These are phyloP conservation scores for Scolopax rusticola DNA, from an alignment of 2,797 vertebrate genomes.

Conservation along the genomic window DNA sequence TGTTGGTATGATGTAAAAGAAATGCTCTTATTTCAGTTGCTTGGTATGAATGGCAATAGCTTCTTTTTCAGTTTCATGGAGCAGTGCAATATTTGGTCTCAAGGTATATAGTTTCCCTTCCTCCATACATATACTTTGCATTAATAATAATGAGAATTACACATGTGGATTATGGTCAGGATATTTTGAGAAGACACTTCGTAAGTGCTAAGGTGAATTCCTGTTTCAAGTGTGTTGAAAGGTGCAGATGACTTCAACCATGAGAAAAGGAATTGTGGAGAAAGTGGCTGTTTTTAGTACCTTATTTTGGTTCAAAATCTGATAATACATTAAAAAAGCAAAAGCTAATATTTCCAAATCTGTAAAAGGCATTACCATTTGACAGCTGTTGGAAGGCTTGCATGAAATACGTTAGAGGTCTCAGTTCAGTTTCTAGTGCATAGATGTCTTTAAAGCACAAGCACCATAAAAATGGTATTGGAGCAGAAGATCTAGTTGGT, in stretches of 20 bases:
- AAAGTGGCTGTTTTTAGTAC: neutral
- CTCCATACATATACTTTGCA: neutral
- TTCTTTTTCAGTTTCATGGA: slow-evolving; percentile 27
- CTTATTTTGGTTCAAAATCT: neutral
- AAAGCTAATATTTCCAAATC: neutral
- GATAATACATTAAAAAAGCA: neutral
- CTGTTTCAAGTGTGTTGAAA: slow-evolving; percentile 31
- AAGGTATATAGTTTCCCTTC: neutral
- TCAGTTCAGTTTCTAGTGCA: neutral
- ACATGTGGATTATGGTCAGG: neutral
- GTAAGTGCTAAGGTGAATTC: neutral
- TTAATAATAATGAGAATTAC: neutral
- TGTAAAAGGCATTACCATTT: neutral
- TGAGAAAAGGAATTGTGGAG: neutral
- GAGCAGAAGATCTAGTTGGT: neutral
- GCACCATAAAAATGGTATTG: neutral
- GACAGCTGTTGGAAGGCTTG: neutral
- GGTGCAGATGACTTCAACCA: neutral
- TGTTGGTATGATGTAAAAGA: neutral
- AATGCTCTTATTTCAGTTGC: neutral
- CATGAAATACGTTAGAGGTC: neutral
- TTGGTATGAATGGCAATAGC: neutral
- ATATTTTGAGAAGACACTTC: slow-evolving; percentile 5
- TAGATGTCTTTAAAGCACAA: neutral
- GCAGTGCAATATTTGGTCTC: neutral